phyloP scores from a whole-genome alignment of 2,888 invertebrate genomes.

The Adelphocoris suturalis region DNA sequence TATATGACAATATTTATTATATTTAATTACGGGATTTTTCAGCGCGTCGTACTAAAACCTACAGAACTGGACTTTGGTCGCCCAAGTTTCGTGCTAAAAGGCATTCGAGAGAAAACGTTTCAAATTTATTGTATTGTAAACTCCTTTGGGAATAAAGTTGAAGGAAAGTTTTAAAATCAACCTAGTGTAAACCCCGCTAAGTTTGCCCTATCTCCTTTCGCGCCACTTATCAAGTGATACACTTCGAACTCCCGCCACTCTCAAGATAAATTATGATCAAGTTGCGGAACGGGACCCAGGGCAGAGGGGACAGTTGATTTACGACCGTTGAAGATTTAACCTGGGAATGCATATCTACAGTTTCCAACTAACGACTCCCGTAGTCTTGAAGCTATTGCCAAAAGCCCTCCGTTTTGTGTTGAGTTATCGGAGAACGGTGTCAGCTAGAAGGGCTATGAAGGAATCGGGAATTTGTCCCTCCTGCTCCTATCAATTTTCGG shows the following conservation, averaged over 20 bases:
- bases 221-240: slow-evolving; percentile 67
- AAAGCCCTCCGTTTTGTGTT: slow-evolving; percentile 27
- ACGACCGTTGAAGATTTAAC: slow-evolving; percentile 65
- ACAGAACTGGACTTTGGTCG: too few relatives aligned
- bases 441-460: background rate
- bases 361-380: slow-evolving; percentile 23
- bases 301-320: slow-evolving; percentile 63
- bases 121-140: slow-evolving; percentile 64
- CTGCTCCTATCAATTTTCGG: background rate
- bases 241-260: slow-evolving; percentile 64
- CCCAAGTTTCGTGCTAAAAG: background rate
- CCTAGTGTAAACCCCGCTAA: slow-evolving; percentile 57
- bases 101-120: slow-evolving; percentile 6
- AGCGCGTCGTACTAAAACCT: too few relatives aligned
- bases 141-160: slow-evolving; percentile 45
- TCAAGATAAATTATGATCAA: slow-evolving; percentile 65
- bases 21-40: too few relatives aligned
- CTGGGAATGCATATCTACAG: slow-evolving; percentile 64
- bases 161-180: slow-evolving; percentile 59
- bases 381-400: slow-evolving; percentile 35
- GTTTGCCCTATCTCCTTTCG: slow-evolving; percentile 63
- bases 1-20: too few relatives aligned
- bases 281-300: slow-evolving; percentile 41
- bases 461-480: background rate
- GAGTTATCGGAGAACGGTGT: slow-evolving; percentile 19